Evolutionary conservation across 2,113 vertebrate genomes (phyloP).

Genomic region (Bucco capensis): DNA sequence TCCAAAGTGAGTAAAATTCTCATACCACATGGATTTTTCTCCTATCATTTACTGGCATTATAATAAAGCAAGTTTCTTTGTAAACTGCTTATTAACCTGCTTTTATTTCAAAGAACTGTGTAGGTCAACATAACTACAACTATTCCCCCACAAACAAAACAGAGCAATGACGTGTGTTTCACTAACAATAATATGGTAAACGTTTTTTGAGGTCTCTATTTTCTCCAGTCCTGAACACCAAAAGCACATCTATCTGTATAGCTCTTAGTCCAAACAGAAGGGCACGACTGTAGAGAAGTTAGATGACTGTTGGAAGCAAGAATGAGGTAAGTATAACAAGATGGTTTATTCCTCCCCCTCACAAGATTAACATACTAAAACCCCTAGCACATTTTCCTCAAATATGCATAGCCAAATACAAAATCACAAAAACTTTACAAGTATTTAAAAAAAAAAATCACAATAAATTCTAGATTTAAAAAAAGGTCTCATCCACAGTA

Average conservation of each 20-base stretch:
- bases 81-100: neutral
- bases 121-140: neutral
- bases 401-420: neutral
- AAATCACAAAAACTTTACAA: rapidly evolving
- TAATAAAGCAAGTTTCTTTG: neutral
- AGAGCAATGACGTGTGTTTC: neutral
- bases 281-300: neutral
- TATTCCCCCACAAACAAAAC: neutral
- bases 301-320: neutral
- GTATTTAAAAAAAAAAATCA: neutral
- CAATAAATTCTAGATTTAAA: neutral
- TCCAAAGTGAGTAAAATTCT: neutral
- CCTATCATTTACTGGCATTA: neutral
- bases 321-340: neutral
- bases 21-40: neutral
- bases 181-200: neutral
- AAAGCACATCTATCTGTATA: neutral
- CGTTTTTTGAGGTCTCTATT: neutral
- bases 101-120: neutral
- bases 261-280: neutral
- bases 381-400: neutral
- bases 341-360: neutral
- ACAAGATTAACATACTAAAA: neutral
- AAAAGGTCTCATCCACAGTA: neutral
- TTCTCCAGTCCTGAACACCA: neutral